phyloP scores from a whole-genome alignment of 1,140 invertebrate species.

The Dendroctonus valens region DNA sequence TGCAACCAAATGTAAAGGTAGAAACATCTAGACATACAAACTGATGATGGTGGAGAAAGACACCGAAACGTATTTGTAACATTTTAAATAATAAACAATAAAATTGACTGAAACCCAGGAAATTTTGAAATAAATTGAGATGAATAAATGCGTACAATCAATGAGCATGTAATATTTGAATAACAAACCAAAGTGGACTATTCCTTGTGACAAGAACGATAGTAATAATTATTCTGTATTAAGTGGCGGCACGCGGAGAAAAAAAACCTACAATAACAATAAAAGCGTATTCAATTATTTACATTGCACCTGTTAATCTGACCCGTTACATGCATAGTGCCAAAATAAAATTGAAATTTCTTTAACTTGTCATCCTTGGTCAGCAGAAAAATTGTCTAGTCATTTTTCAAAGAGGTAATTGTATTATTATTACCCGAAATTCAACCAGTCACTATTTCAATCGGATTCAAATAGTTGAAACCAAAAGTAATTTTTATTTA shows the following conservation, averaged over 20 bases:
- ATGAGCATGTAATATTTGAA: too few relatives aligned
- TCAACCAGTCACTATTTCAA: constrained; percentile 7
- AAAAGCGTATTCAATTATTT: constrained; percentile 22
- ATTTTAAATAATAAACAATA: too few relatives aligned
- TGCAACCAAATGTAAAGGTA: too few relatives aligned
- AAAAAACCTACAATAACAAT: constrained; percentile 6
- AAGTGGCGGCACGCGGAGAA: background rate
- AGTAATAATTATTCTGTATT: background rate
- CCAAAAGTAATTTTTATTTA: background rate
- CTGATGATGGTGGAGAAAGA: too few relatives aligned
- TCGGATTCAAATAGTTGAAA: background rate
- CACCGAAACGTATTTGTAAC: too few relatives aligned
- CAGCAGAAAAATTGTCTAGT: constrained; percentile 37
- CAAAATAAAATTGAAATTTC: constrained; percentile 38
- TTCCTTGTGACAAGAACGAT: too few relatives aligned
- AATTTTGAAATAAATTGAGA: too few relatives aligned
- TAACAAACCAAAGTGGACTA: too few relatives aligned
- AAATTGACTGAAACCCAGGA: too few relatives aligned
- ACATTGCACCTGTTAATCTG: constrained; percentile 28
- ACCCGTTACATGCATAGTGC: constrained; percentile 34
- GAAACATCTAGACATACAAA: too few relatives aligned
- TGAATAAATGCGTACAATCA: too few relatives aligned
- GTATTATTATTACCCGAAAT: constrained; percentile 29
- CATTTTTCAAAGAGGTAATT: constrained; percentile 36
- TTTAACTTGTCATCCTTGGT: constrained; percentile 37